These are phyloP conservation scores for Xanthia icteritia DNA, from an alignment of 2,888 invertebrate genomes.

Conservation along the genomic window DNA sequence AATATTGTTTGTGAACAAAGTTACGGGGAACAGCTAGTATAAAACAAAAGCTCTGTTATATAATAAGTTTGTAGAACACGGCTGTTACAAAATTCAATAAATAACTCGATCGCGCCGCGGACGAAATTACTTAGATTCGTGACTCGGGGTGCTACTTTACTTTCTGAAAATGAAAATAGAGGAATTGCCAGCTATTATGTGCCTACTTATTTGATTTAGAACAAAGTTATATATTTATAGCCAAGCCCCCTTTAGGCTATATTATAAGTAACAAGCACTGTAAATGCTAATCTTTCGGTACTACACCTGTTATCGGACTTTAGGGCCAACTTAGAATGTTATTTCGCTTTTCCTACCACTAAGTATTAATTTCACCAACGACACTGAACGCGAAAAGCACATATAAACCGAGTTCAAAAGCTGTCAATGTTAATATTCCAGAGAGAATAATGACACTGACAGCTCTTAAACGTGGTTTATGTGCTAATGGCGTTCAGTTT, in stretches of 20 bases:
- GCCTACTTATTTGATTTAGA: conserved; percentile 44
- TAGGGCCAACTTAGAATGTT: not conserved
- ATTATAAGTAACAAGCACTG: conserved; percentile 16
- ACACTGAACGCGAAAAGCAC: no score
- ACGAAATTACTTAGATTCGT: conserved; percentile 58
- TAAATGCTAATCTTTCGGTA: conserved; percentile 28
- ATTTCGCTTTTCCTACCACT: not conserved
- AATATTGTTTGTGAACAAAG: conserved; percentile 39
- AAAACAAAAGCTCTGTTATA: conserved; percentile 45
- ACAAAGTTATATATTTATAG: conserved; percentile 33
- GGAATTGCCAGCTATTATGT: conserved; percentile 46
- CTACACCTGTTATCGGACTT: not conserved
- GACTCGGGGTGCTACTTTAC: conserved; percentile 44
- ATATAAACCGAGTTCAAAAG: no score
- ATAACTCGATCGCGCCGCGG: conserved; percentile 48
- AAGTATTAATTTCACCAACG: not conserved
- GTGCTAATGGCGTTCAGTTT: no score
- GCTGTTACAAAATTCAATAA: conserved; percentile 51
- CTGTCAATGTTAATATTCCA: no score
- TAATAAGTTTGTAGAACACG: conserved; percentile 59
- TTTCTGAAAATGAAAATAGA: conserved; percentile 58
- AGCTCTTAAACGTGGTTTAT: no score
- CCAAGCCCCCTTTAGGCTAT: not conserved
- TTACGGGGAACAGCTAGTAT: conserved; percentile 11
- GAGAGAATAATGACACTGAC: no score